Evolutionary conservation across 2,888 invertebrate species (phyloP), one percentile per base, ranked within the genome.

Genomic region (Campopleginae sp.): DNA sequence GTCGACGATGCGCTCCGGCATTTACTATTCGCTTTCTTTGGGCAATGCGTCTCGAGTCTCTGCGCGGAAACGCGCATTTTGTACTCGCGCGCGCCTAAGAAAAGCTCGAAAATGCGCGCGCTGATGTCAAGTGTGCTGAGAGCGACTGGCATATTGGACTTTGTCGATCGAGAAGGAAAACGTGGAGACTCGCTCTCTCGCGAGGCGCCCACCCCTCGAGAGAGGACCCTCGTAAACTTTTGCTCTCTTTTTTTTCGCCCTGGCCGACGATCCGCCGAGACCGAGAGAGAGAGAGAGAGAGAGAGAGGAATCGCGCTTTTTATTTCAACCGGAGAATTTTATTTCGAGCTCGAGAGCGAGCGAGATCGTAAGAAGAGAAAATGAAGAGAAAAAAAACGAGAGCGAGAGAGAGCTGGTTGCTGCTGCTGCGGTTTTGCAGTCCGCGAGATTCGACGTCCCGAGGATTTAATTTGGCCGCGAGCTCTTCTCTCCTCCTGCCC

Each of bases 401-500:
- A 46, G 68, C 33, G 72, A 38, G 42, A 77, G 17, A 31, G 31
- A 68, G 80, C 17, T 23, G 65, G 66, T 51, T 75, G 83, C 87
- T 58, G 74, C 80, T 77, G 71, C 51, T 78, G 72, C 84, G 80
- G 80, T 76, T 27, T 14, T 84, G 77, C 83, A 85, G 80, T 84
- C 74, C 83, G 79, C 82, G 78, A 85, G 90, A 92, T 92, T 91
- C 91, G 91, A 92, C 92, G 90, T 91, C 90, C 85, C 90, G 89
- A 92, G 90, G 91, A 92, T 92, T 92, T 92, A 93, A 93, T 92
- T 93, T 93, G 91, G 90, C 88, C 91, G 90, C 91, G 89, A 80
- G 85, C 85, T 87, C 84, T n/a, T n/a, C 81, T 85, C 81, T 85
- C 80, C 81, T 83, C 86, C 86, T 33, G 2, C 33, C 4, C 33